These are phyloP conservation scores for Ligdia adustata DNA, from an alignment of 2,888 invertebrate species.

Conservation along the genomic window DNA sequence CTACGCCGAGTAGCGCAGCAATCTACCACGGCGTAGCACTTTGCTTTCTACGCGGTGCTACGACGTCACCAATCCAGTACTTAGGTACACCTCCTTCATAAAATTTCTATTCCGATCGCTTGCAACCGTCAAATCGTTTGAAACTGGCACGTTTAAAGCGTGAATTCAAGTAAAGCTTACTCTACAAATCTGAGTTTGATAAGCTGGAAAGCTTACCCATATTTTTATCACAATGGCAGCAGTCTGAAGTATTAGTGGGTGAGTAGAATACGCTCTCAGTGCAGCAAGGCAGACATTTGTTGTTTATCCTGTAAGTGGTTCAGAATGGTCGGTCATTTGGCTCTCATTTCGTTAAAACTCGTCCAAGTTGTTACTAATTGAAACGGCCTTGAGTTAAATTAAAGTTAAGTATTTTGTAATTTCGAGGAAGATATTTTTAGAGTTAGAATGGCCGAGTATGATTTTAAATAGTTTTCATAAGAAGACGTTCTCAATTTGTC, in stretches of 20 bases:
- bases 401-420: neutral
- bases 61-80: too few species aligned
- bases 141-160: conserved; percentile 14
- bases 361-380: neutral
- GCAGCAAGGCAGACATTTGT: conserved; percentile 91
- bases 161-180: conserved; percentile 20
- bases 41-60: too few species aligned
- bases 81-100: neutral
- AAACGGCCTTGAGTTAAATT: neutral
- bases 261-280: conserved; percentile 75
- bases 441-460: too few species aligned
- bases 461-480: too few species aligned
- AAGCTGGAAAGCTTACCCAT: conserved; percentile 77
- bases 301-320: conserved; percentile 82
- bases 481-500: too few species aligned
- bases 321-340: conserved; percentile 8
- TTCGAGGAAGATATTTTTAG: neutral
- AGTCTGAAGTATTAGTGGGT: conserved; percentile 70
- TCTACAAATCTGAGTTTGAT: conserved; percentile 17
- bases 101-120: conserved; percentile 13
- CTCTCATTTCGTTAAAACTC: neutral
- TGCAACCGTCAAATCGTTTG: conserved; percentile 26
- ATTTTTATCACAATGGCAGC: conserved; percentile 88
- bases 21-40: too few species aligned
- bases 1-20: too few species aligned